Evolutionary conservation across 2,888 invertebrate genomes (phyloP).

Genomic region (Drosophila rellima): DNA sequence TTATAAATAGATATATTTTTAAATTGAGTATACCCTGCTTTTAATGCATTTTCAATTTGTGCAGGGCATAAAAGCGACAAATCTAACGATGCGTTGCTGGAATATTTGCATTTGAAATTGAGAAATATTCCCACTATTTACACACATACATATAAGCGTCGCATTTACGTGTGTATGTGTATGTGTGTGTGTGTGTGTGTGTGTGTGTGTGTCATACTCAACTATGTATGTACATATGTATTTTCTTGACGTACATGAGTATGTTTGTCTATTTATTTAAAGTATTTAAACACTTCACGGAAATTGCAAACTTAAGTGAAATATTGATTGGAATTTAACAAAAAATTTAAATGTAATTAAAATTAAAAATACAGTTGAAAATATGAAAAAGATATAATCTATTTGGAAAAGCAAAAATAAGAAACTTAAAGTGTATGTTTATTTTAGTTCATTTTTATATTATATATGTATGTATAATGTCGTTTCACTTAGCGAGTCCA

Average conservation of each 20-base stretch:
- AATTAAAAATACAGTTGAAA: background rate
- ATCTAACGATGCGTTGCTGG: slow-evolving; percentile 61
- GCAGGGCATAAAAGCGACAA: slow-evolving; percentile 28
- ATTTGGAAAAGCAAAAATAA: no score
- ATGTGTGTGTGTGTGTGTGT: slow-evolving; percentile 28
- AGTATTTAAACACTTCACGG: background rate
- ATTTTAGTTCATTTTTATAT: no score
- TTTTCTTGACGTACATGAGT: background rate
- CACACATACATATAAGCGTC: no score
- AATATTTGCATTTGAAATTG: slow-evolving; percentile 77
- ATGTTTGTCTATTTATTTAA: background rate
- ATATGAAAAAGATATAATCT: no score
- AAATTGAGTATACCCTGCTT: background rate
- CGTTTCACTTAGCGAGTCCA: background rate
- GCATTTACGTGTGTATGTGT: slow-evolving; percentile 27
- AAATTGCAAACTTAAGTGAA: background rate
- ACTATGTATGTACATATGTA: slow-evolving; percentile 13
- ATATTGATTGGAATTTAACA: background rate
- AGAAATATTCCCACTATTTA: slow-evolving; percentile 53
- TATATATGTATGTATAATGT: background rate
- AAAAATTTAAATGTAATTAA: background rate
- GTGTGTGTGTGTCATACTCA: slow-evolving; percentile 24
- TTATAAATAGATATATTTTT: background rate
- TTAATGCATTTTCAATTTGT: background rate
- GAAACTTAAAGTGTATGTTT: no score